Conservation (phyloP, 2,797 vertebrate species). For the Enteromius radiatus region DNA sequence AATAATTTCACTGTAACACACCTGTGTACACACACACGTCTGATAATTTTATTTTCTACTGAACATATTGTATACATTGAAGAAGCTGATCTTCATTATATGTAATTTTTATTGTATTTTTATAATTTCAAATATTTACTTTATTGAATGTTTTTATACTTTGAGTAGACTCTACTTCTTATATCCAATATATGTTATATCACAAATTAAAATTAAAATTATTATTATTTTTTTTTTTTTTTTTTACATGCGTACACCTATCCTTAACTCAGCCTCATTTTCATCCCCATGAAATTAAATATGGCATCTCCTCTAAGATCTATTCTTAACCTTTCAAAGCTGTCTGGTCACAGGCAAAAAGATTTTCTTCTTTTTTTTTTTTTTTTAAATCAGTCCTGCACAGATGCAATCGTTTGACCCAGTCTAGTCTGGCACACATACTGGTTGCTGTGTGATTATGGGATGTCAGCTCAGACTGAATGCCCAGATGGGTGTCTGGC, state of each 20-base stretch:
- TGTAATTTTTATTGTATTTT: background rate
- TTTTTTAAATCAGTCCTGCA: slow-evolving; percentile 9
- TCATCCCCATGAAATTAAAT: background rate
- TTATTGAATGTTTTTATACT: background rate
- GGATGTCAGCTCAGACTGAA: slow-evolving; percentile 58
- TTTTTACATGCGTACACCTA: background rate
- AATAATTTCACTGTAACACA: slow-evolving; percentile 9
- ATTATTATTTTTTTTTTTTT: background rate
- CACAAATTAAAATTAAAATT: too few relatives aligned
- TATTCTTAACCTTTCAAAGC: background rate
- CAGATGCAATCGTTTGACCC: slow-evolving; percentile 37
- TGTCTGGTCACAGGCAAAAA: background rate
- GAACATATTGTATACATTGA: background rate
- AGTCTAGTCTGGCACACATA: slow-evolving; percentile 39
- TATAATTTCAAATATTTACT: background rate
- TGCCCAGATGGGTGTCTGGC: slow-evolving; percentile 57
- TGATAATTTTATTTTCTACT: too few relatives aligned
- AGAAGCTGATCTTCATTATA: background rate
- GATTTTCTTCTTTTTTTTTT: background rate
- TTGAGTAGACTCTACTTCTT: background rate
- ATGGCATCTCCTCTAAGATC: background rate
- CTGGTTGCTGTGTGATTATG: slow-evolving; percentile 55
- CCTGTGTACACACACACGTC: background rate
- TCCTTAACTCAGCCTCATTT: background rate
- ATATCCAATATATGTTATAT: background rate